These are phyloP conservation scores for Agriopis aurantiaria DNA, from an alignment of 2,888 invertebrate species.

Conservation along the genomic window DNA sequence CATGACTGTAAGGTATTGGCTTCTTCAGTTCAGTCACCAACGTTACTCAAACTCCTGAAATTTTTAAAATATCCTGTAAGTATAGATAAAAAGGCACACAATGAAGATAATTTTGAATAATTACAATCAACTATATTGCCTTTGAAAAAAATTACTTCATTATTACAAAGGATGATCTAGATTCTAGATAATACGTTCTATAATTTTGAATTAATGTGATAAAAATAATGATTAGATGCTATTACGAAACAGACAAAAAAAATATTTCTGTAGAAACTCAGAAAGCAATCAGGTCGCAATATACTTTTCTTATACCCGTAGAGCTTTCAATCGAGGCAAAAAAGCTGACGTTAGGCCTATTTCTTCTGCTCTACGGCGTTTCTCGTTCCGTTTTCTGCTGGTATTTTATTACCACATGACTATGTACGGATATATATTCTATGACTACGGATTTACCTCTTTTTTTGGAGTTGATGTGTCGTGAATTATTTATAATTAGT, in stretches of 20 bases:
- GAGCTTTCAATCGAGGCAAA: slow-evolving; percentile 40
- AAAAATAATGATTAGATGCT: neutral
- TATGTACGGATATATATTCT: neutral
- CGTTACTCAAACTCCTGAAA: no score
- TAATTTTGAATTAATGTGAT: no score
- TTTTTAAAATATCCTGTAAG: no score
- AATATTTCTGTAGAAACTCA: slow-evolving; percentile 14
- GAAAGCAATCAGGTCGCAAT: slow-evolving; percentile 31
- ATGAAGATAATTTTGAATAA: no score
- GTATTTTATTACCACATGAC: slow-evolving; percentile 33
- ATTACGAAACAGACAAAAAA: slow-evolving; percentile 5
- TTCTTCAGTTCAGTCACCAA: no score
- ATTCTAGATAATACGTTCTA: neutral
- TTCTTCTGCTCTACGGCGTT: slow-evolving; percentile 43
- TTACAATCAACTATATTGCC: no score
- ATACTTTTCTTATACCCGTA: slow-evolving; percentile 29
- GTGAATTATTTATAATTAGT: no score
- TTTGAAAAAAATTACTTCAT: no score
- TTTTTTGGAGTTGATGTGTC: no score
- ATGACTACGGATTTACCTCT: neutral
- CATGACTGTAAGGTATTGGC: no score
- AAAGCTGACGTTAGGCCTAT: slow-evolving; percentile 48
- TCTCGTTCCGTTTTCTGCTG: slow-evolving; percentile 34
- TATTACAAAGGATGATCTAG: neutral
- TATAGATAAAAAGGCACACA: no score